Evolutionary conservation across 2,113 vertebrate genomes (phyloP), one percentile per base, ranked within the genome.

Genomic region (Aix galericulata): DNA sequence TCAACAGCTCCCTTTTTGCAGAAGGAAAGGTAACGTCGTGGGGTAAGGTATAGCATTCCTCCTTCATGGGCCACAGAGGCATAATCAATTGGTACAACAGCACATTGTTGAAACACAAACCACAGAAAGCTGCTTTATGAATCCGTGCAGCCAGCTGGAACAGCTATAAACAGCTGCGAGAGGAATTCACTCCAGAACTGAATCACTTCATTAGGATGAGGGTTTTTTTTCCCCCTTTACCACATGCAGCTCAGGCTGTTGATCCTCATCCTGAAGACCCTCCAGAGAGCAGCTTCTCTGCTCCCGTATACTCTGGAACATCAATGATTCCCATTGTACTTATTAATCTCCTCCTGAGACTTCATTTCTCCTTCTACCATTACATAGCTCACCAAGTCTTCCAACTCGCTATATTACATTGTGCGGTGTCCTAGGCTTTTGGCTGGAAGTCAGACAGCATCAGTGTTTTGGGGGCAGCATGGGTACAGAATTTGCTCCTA

Each of bases 81-180:
- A 93, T 58, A 78, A 95, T 97, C 90, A 92, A 72, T 87, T 79
- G 90, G 83, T 62, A 95, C 92, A 93, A 89, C 67, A 92, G 86
- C 83, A 82, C 81, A 84, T 26, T 93, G 95, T 76, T 56, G 71
- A 91, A 96, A 94, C 86, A 92, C 69, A 96, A 95, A 88, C 92
- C 91, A 69, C 11, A 15, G 83, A 91, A 84, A 96, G 92, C 91
- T 88, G 88, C 83, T 86, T 95, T 91, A 94, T 89, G 92, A 96
- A 93, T 53, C 81, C 0, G 15, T 89, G 93, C 95, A 93, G 94
- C 93, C 94, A 93, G 88, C 91, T 94, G 92, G 90, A 96, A 95
- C 92, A 87, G 66, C 62, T 88, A 97, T 82, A 94, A 93, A 91
- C 88, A 96, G 93, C 88, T 91, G 92, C 2, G 62, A 77, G 60